These are phyloP conservation scores for Peromyscus aztecus DNA, from an alignment of 2,797 vertebrate genomes.

Conservation along the genomic window DNA sequence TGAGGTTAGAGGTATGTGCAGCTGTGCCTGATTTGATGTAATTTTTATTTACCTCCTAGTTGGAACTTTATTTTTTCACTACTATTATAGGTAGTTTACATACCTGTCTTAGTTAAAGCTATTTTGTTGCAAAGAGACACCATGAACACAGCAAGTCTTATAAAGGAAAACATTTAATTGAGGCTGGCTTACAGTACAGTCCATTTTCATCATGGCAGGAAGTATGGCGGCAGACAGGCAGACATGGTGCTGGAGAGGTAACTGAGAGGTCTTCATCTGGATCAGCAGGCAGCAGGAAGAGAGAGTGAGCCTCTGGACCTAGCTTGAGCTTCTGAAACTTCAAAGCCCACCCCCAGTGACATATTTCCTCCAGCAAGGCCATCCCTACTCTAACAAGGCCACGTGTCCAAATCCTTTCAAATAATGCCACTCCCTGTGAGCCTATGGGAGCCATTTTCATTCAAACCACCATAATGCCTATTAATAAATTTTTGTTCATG, in stretches of 20 bases:
- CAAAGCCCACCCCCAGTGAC: background rate
- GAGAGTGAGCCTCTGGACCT: background rate
- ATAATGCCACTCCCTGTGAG: background rate
- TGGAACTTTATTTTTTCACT: slow-evolving; percentile 44
- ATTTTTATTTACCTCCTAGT: slow-evolving; percentile 32
- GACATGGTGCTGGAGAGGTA: background rate
- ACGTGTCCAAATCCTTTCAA: background rate
- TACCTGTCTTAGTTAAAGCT: background rate
- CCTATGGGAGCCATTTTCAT: no score
- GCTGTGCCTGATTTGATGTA: background rate
- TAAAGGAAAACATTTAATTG: background rate
- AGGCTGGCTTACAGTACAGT: background rate
- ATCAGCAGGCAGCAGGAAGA: background rate
- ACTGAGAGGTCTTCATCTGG: background rate
- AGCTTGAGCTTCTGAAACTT: background rate
- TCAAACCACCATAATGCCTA: background rate
- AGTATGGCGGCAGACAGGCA: background rate
- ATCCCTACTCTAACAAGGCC: background rate
- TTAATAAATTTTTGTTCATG: slow-evolving; percentile 32
- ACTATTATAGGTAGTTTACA: background rate
- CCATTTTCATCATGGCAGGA: background rate
- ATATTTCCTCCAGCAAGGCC: background rate
- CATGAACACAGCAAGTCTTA: background rate
- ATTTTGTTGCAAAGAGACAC: background rate
- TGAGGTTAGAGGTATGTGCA: background rate